These are phyloP conservation scores for Eumerus sabulonum DNA, from an alignment of 2,888 invertebrate genomes.

Conservation along the genomic window DNA sequence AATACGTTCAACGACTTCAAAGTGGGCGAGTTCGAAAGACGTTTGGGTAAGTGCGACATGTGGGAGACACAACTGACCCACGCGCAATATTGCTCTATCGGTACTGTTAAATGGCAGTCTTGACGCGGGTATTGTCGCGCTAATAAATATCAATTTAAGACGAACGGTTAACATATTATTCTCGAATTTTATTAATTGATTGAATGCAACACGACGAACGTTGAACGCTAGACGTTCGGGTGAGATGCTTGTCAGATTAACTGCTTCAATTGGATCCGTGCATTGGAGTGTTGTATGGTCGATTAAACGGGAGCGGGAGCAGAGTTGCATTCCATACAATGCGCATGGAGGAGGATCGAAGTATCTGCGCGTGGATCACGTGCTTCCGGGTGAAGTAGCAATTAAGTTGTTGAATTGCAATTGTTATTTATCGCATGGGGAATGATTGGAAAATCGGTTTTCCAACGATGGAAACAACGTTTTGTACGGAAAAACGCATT, in stretches of 20 bases:
- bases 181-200: constrained; percentile 44
- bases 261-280: constrained; percentile 54
- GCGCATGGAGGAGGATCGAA: constrained; percentile 1
- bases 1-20: constrained; percentile 76
- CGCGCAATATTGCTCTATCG: constrained; percentile 12
- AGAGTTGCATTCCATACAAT: background rate
- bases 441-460: too few species aligned
- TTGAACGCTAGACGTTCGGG: background rate
- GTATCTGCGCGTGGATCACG: background rate
- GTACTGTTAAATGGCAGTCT: constrained; percentile 23
- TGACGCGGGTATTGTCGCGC: constrained; percentile 31
- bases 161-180: constrained; percentile 38
- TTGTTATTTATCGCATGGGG: too few species aligned
- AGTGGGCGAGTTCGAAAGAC: constrained; percentile 80
- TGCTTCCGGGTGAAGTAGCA: constrained; percentile 24
- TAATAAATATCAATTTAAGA: constrained; percentile 66
- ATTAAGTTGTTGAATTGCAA: background rate
- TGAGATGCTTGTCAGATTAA: constrained; percentile 39
- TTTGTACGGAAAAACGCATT: too few species aligned
- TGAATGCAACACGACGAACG: constrained; percentile 27
- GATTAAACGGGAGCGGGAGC: constrained; percentile 44
- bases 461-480: too few species aligned
- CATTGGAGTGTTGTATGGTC: constrained; percentile 13
- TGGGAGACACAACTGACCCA: constrained; percentile 46
- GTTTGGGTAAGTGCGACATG: constrained; percentile 80